Percentiles rank a stretch among this genome's conserved stretches.
Evolutionary conservation across 2,888 invertebrate genomes (phyloP).

Genomic region (Notodonta ziczac): DNA sequence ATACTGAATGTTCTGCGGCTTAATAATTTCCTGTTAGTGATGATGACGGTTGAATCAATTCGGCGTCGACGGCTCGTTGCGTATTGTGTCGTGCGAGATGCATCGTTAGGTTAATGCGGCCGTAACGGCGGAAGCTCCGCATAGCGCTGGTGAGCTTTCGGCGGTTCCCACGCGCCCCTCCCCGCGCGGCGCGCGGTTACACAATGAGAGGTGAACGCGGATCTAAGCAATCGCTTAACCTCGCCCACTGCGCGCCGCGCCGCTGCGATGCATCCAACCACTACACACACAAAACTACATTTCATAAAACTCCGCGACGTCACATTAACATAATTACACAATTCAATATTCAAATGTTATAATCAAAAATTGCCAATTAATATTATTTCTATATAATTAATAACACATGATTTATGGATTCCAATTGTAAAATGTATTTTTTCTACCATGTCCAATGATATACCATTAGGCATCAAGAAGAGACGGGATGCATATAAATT

Average conservation of each 20-base stretch:
- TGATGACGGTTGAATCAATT: conserved; percentile 75
- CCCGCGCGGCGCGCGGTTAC: conserved; percentile 68
- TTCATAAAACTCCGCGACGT: conserved; percentile 31
- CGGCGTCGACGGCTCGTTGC: conserved; percentile 54
- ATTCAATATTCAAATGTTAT: conserved; percentile 5
- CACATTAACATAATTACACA: conserved; percentile 34
- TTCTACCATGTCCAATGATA: background rate
- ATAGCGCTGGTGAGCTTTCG: conserved; percentile 76
- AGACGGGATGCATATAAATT: background rate
- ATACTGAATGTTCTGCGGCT: conserved; percentile 46
- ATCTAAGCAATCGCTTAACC: conserved; percentile 85
- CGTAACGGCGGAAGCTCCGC: conserved; percentile 79
- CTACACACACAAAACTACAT: conserved; percentile 44
- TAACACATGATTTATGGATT: conserved; percentile 3
- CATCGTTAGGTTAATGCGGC: conserved; percentile 75
- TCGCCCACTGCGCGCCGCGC: conserved; percentile 74
- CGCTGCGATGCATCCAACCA: conserved; percentile 34
- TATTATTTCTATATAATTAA: conserved; percentile 12
- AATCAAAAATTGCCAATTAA: conserved; percentile 6
- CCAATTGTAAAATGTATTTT: conserved; percentile 8
- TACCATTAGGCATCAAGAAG: background rate
- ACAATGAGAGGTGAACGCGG: conserved; percentile 84
- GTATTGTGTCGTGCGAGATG: conserved; percentile 67
- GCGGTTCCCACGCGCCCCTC: conserved; percentile 79
- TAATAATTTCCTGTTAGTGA: conserved; percentile 72